These are phyloP conservation scores for Indri indri DNA, from an alignment of 2,113 vertebrate genomes.

Conservation along the genomic window DNA sequence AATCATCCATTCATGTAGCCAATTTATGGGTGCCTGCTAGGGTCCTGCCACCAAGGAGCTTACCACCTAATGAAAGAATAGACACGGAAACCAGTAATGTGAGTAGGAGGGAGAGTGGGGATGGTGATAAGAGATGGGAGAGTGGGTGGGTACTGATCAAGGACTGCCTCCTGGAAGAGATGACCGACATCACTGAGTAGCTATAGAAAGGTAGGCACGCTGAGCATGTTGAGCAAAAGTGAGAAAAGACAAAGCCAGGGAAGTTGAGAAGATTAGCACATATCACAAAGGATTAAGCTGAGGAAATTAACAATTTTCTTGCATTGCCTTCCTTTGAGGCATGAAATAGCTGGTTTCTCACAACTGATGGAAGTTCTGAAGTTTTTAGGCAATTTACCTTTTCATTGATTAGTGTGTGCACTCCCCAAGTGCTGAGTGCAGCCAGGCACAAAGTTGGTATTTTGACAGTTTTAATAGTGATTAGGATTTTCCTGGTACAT, in stretches of 20 bases:
- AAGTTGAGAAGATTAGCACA: neutral
- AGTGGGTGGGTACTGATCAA: neutral
- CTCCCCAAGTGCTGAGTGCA: neutral
- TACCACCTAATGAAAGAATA: neutral
- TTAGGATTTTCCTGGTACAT: neutral
- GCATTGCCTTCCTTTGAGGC: neutral
- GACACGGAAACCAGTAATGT: neutral
- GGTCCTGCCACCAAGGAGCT: neutral
- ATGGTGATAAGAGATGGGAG: neutral
- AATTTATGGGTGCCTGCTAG: neutral
- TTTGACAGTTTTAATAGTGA: neutral
- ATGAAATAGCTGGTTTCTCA: neutral
- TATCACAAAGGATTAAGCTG: neutral
- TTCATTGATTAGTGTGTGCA: neutral
- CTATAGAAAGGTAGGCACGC: neutral
- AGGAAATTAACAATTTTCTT: neutral
- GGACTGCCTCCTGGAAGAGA: neutral
- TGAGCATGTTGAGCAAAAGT: neutral
- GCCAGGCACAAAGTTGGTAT: neutral
- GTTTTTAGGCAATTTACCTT: neutral
- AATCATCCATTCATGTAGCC: neutral
- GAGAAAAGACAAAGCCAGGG: neutral
- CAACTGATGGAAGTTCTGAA: neutral
- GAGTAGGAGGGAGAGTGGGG: neutral
- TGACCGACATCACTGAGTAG: neutral